Evolutionary conservation across 2,797 vertebrate species (phyloP).

Genomic region (Tarsius wallacei): DNA sequence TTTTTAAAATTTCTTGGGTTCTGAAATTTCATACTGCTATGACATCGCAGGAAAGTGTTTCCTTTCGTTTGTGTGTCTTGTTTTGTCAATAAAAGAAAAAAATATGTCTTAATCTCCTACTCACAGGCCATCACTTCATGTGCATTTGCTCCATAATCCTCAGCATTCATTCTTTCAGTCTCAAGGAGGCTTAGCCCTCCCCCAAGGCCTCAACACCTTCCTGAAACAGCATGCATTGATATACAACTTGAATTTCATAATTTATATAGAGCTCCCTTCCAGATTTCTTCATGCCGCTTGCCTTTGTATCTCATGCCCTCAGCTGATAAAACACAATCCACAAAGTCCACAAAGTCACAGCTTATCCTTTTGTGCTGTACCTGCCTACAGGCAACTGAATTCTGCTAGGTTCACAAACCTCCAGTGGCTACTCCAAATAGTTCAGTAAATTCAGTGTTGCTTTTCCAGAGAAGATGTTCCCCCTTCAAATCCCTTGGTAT

Average conservation of each 20-base stretch:
- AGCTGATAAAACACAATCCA: neutral
- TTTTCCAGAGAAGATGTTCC: neutral
- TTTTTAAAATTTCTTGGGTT: neutral
- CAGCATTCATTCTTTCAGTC: neutral
- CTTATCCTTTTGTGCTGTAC: neutral
- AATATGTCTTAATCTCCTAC: accelerated
- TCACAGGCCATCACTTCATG: neutral
- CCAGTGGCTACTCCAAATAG: accelerated
- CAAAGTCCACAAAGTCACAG: neutral
- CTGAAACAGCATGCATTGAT: neutral
- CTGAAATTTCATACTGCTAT: neutral
- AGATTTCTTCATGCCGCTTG: neutral
- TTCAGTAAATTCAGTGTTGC: accelerated
- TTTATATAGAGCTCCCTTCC: neutral
- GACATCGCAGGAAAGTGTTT: neutral
- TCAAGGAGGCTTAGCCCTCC: neutral
- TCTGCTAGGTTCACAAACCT: neutral
- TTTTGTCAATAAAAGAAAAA: neutral
- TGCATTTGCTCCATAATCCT: neutral
- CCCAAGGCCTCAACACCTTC: neutral
- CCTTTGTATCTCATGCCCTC: neutral
- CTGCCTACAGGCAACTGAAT: too few relatives aligned
- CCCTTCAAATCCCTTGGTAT: neutral
- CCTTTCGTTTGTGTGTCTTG: neutral
- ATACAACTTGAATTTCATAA: neutral